Conservation (phyloP, 2,113 vertebrate species). For the Crotalus horridus region DNA sequence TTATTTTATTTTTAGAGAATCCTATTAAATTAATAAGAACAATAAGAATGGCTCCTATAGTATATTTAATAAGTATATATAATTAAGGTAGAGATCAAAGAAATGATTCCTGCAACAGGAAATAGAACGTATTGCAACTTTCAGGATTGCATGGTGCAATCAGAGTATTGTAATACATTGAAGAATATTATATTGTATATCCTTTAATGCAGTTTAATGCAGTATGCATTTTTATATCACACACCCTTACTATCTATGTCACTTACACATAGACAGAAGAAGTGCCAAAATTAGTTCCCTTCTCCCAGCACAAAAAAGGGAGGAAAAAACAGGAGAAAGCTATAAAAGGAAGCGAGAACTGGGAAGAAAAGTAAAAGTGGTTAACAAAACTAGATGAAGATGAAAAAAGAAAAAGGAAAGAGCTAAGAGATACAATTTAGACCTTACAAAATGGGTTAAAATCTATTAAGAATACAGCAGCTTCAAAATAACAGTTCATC, state of each 20-base stretch:
- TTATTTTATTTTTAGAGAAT: neutral
- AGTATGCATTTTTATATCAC: too few relatives aligned
- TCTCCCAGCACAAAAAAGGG: neutral
- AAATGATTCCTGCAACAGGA: neutral
- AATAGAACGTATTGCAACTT: conserved; percentile 31
- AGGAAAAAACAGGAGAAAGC: neutral
- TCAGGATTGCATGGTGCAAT: conserved; percentile 8
- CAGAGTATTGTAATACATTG: neutral
- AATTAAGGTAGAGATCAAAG: neutral
- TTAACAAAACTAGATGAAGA: neutral
- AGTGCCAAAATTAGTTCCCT: neutral
- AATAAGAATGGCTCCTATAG: neutral
- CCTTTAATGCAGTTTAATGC: neutral
- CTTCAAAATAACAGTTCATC: neutral
- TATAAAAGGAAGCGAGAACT: neutral
- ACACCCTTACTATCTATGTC: neutral
- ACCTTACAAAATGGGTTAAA: neutral
- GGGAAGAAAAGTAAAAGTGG: neutral
- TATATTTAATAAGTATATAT: neutral
- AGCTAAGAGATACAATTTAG: neutral
- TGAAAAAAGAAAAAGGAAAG: neutral
- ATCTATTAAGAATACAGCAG: neutral
- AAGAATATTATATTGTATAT: neutral
- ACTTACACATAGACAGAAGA: neutral
- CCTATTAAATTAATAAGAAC: neutral